Conservation (phyloP, 2,888 invertebrate genomes). For the Pristionchus fissidentatus region DNA sequence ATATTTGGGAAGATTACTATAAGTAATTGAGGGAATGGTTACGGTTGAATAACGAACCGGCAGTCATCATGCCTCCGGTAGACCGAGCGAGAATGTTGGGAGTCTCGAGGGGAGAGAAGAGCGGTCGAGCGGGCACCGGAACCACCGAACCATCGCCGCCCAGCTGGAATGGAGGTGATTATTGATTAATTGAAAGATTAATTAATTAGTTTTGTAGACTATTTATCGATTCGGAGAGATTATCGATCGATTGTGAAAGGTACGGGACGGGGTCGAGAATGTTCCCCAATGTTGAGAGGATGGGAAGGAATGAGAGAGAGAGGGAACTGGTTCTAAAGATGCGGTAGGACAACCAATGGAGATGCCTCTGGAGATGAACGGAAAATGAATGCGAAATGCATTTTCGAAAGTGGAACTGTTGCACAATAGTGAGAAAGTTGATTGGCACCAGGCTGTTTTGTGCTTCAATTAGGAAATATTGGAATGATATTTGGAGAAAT, state of each 20-base stretch:
- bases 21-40: neutral
- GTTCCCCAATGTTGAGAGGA: neutral
- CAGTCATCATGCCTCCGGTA: conserved; percentile 40
- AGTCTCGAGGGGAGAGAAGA: conserved; percentile 45
- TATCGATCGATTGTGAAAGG: no score
- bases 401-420: neutral
- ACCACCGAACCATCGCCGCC: conserved; percentile 44
- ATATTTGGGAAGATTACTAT: neutral
- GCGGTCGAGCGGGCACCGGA: conserved; percentile 30
- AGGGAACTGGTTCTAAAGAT: conserved; percentile 44
- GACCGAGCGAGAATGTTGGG: conserved; percentile 35
- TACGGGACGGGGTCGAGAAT: conserved; percentile 5
- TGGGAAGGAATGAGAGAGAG: neutral
- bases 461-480: neutral
- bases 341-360: neutral
- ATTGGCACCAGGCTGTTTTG: neutral
- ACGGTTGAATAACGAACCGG: neutral
- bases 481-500: neutral
- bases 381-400: neutral
- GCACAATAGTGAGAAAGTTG: neutral
- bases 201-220: no score
- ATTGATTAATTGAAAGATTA: neutral
- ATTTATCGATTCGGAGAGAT: no score
- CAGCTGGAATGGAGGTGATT: neutral
- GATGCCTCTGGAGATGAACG: neutral